Evolutionary conservation across 2,888 invertebrate species (phyloP), one percentile per base, ranked within the genome.

Genomic region (Tromatobia lineatoria): DNA sequence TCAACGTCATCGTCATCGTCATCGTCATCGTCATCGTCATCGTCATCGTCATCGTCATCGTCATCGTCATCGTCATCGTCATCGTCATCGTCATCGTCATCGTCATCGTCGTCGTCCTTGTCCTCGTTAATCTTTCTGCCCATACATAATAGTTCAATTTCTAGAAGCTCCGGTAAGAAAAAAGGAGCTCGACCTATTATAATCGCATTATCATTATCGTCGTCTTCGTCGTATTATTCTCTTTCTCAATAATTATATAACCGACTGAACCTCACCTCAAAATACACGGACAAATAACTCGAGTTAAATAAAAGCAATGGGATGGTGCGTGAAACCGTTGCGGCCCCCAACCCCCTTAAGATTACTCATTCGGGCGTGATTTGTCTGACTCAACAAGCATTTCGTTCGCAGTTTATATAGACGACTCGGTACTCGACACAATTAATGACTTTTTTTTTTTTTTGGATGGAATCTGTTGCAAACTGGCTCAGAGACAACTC

Each of bases 391-490:
- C 29, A 29, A 61, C 61, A 61, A n/a, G 29, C 61, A 8, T 61
- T 61, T 34, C 61, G n/a, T 8, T 61, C 61, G 61, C 66, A 20
- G 7, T 42, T n/a, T 42, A 42, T 11, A 13, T 13, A 45, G 42
- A 42, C 42, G 13, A 34, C 1, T 47, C 57, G 34, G 15, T 25
- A 29, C 15, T 50, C 50, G 20, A 45, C 66, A 23, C 66, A 77
- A 82, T 71, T 75, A 45, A 18, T 66, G 42, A 70, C 57, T 83
- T 18, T 82, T 29, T 70, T 18, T 7, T 67, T 76, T 54, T 61
- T 74, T 80, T 92, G 91, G 90, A 92, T 92, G 91, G 91, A 92
- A 90, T 91, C 90, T 89, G 90, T 91, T 91, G 89, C 91, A 88
- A 88, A 85, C 86, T 88, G 88, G 89, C 88, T 88, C 87, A 88